phyloP scores from a whole-genome alignment of 2,113 vertebrate genomes.

The Leuciscus idus region DNA sequence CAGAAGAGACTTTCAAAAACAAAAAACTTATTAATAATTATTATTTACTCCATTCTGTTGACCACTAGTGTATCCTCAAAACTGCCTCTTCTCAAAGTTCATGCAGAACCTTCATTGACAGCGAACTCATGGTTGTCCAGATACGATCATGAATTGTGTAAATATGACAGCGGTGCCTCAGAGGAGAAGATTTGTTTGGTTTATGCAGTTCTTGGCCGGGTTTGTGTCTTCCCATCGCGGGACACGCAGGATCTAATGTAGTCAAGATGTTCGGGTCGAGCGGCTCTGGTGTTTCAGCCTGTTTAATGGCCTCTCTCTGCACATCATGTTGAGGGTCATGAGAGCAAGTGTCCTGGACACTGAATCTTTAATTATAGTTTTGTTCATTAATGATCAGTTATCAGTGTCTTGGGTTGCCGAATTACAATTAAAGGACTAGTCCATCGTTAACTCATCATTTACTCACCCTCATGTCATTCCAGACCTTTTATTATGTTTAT shows the following conservation, averaged over 20 bases:
- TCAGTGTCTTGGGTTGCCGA: not conserved
- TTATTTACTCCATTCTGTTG: not conserved
- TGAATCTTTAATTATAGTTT: not conserved
- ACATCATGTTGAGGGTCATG: not conserved
- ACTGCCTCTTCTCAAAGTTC: not conserved
- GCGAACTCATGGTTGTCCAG: not conserved
- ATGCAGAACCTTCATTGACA: not conserved
- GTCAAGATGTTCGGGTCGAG: slow-evolving; percentile 40
- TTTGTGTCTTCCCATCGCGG: not conserved
- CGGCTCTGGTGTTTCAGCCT: slow-evolving; percentile 21
- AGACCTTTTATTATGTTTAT: not conserved
- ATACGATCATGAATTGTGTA: slow-evolving; percentile 49
- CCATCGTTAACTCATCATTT: not conserved
- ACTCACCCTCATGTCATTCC: not conserved
- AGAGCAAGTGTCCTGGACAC: not conserved
- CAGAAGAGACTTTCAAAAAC: not conserved
- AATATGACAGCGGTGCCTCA: slow-evolving; percentile 36
- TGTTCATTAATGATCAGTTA: not conserved
- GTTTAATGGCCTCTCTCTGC: not conserved
- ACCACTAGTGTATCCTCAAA: not conserved
- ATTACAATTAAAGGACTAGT: not conserved
- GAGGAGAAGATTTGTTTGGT: slow-evolving; percentile 35
- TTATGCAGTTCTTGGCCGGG: slow-evolving; percentile 2
- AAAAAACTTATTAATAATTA: not conserved
- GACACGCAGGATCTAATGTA: slow-evolving; percentile 47